Evolutionary conservation across 2,888 invertebrate species (phyloP).

Genomic region (Lasioglossum marginatum): DNA sequence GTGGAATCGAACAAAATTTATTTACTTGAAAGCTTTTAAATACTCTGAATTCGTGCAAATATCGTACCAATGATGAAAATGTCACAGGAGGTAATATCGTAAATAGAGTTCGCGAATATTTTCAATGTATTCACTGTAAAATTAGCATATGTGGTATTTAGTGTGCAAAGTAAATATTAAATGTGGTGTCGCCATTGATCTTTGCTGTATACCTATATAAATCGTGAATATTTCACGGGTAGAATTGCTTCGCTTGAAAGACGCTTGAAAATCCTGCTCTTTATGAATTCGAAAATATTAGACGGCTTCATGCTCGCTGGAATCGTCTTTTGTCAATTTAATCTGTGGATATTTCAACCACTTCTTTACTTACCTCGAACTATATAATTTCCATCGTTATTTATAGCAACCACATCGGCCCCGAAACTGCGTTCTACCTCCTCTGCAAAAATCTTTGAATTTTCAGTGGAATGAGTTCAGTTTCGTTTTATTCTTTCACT

Average conservation of each 20-base stretch:
- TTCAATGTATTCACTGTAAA: background rate
- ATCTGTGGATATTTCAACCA: background rate
- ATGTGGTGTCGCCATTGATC: conserved; percentile 1
- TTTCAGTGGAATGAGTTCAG: background rate
- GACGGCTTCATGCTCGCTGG: background rate
- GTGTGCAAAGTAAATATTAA: conserved; percentile 23
- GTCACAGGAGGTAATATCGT: background rate
- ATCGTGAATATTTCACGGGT: background rate
- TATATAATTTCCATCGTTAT: background rate
- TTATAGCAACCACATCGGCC: background rate
- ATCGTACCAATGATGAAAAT: no score
- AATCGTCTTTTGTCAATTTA: background rate
- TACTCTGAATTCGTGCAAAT: background rate
- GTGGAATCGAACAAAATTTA: background rate
- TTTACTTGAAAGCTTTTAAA: background rate
- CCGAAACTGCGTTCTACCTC: background rate
- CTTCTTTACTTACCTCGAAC: background rate
- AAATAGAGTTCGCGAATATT: background rate
- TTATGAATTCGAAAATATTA: background rate
- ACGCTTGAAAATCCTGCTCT: background rate
- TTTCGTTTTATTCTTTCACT: background rate
- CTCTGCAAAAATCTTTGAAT: background rate
- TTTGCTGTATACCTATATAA: background rate
- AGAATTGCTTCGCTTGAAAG: background rate
- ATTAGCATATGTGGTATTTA: background rate